Conservation (phyloP, 2,888 invertebrate species). For the Noctuana brunneofusca region DNA sequence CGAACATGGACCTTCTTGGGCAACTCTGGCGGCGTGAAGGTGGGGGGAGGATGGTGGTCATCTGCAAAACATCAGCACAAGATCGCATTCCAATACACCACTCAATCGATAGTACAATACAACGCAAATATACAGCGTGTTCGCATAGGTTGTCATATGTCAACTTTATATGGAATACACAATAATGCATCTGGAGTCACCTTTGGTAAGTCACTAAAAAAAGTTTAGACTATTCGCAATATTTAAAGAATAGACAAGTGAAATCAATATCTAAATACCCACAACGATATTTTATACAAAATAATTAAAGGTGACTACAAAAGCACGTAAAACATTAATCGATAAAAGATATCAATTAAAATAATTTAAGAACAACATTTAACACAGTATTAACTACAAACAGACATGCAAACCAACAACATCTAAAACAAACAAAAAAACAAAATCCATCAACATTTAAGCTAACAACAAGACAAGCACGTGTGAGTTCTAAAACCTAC, state of each 20-base stretch:
- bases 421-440: constrained; percentile 39
- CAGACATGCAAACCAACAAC: constrained; percentile 65
- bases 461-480: constrained; percentile 65
- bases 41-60: constrained; percentile 98
- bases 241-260: neutral
- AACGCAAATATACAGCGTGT: constrained; percentile 67
- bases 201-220: constrained; percentile 39
- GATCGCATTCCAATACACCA: constrained; percentile 84
- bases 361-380: constrained; percentile 37
- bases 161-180: constrained; percentile 33
- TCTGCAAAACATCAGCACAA: constrained; percentile 93
- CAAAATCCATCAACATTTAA: constrained; percentile 30
- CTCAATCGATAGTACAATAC: constrained; percentile 67
- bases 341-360: constrained; percentile 45
- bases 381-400: constrained; percentile 42
- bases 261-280: neutral
- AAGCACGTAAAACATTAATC: constrained; percentile 25
- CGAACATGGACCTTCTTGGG: constrained; percentile 99
- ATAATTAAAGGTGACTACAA: constrained; percentile 17
- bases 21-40: constrained; percentile 99
- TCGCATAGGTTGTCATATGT: constrained; percentile 41
- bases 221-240: neutral
- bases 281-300: neutral
- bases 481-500: constrained; percentile 48
- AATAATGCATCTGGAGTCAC: constrained; percentile 54